Evolutionary conservation across 2,113 vertebrate species (phyloP).

Genomic region (Stictonetta naevosa): DNA sequence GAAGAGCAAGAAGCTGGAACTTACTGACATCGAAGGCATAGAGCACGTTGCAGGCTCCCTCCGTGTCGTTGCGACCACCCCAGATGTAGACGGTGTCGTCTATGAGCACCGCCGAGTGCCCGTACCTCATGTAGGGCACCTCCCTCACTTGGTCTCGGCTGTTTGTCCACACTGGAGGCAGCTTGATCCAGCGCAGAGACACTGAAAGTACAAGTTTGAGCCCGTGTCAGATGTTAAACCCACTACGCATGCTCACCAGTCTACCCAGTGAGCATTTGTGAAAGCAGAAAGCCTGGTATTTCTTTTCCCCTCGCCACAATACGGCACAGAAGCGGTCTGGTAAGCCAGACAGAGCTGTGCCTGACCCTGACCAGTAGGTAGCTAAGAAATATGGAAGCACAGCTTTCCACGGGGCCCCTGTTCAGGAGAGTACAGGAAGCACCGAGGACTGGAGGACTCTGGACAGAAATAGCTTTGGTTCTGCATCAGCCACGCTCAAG

Average conservation of each 20-base stretch:
- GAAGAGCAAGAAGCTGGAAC: conserved; percentile 61
- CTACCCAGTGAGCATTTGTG: not conserved
- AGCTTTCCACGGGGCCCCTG: not conserved
- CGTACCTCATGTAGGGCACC: conserved; percentile 98
- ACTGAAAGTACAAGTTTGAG: conserved; percentile 78
- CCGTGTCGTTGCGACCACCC: conserved; percentile 96
- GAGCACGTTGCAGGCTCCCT: conserved; percentile 98
- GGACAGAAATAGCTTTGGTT: not conserved
- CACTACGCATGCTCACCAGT: rapidly evolving
- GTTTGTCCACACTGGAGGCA: conserved; percentile 88
- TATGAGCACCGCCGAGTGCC: conserved; percentile 95
- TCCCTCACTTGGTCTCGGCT: conserved; percentile 85
- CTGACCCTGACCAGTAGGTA: not conserved
- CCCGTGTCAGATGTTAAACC: not conserved
- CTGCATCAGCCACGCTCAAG: not conserved
- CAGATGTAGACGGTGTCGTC: conserved; percentile 96
- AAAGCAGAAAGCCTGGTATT: rapidly evolving
- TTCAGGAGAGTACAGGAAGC: not conserved
- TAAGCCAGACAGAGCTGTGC: not conserved
- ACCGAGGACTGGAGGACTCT: not conserved
- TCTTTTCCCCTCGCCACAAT: not conserved
- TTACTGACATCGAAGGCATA: conserved; percentile 98
- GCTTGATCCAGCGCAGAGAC: conserved; percentile 95
- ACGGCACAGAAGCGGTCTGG: not conserved
- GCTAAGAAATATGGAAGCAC: not conserved